Conservation (phyloP, 2,888 invertebrate genomes). For the Cheilosia pagana region DNA sequence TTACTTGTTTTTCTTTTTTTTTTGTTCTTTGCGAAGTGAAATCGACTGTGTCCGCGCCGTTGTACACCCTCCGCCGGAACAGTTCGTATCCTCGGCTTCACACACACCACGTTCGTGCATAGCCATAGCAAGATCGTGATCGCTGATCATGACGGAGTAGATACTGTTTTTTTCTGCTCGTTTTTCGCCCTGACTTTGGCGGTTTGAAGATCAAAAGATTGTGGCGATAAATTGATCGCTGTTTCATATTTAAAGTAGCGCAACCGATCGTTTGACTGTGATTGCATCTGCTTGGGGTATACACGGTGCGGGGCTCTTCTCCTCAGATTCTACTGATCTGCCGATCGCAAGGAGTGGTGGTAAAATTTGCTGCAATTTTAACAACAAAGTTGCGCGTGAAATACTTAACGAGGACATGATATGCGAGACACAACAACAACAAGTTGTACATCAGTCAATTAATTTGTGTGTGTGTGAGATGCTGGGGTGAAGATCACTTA, state of each 20-base stretch:
- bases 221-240: constrained; percentile 71
- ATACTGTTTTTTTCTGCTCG: constrained; percentile 15
- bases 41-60: no score
- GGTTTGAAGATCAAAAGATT: constrained; percentile 73
- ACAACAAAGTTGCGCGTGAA: constrained; percentile 67
- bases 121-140: constrained; percentile 46
- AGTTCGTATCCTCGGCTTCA: no score
- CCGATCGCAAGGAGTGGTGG: constrained; percentile 67
- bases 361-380: constrained; percentile 70
- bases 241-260: constrained; percentile 75
- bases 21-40: no score
- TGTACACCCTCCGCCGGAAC: no score
- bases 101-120: no score
- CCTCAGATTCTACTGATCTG: constrained; percentile 30
- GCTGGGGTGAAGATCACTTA: constrained; percentile 42
- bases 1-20: constrained; percentile 7
- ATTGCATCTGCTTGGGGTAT: constrained; percentile 62
- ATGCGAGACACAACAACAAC: constrained; percentile 51
- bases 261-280: constrained; percentile 71
- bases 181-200: constrained; percentile 59
- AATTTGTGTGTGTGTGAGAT: constrained; percentile 12
- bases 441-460: constrained; percentile 46
- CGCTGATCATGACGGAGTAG: constrained; percentile 58
- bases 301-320: constrained; percentile 32
- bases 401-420: constrained; percentile 67